Evolutionary conservation across 2,888 invertebrate species (phyloP).

Genomic region (Caenorhabditis panamensis): DNA sequence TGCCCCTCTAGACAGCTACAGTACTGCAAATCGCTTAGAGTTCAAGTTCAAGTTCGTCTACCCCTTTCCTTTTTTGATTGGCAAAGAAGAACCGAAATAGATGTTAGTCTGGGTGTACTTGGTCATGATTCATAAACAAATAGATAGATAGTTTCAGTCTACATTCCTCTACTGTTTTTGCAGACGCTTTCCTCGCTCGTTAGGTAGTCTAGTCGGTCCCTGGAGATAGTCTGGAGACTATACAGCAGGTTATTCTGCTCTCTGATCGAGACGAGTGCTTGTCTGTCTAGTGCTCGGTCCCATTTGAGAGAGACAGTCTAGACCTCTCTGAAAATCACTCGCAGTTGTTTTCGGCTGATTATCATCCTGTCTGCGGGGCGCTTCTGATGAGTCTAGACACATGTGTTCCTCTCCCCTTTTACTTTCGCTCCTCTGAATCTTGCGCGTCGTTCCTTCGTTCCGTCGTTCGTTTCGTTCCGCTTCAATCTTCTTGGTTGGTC

Average conservation of each 20-base stretch:
- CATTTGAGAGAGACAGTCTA: not conserved
- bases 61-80: not conserved
- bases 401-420: conserved; percentile 8
- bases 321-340: conserved; percentile 33
- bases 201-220: too few relatives aligned
- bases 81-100: not conserved
- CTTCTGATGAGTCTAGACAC: conserved; percentile 28
- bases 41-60: too few relatives aligned
- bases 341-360: conserved; percentile 33
- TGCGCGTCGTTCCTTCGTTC: conserved; percentile 13
- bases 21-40: too few relatives aligned
- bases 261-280: not conserved
- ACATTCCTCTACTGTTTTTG: too few relatives aligned
- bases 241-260: conserved; percentile 12
- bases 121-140: too few relatives aligned
- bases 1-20: not conserved
- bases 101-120: not conserved
- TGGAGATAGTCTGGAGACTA: too few relatives aligned
- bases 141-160: too few relatives aligned
- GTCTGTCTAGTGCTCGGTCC: not conserved
- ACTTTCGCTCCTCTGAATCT: conserved; percentile 5
- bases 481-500: conserved; percentile 2
- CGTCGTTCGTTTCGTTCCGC: not conserved
- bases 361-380: conserved; percentile 27
- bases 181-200: too few relatives aligned